A percentile compares a stretch with the other conserved stretches of the same genome.
Conservation (phyloP, 2,797 vertebrate genomes). For the Coreius guichenoti region DNA sequence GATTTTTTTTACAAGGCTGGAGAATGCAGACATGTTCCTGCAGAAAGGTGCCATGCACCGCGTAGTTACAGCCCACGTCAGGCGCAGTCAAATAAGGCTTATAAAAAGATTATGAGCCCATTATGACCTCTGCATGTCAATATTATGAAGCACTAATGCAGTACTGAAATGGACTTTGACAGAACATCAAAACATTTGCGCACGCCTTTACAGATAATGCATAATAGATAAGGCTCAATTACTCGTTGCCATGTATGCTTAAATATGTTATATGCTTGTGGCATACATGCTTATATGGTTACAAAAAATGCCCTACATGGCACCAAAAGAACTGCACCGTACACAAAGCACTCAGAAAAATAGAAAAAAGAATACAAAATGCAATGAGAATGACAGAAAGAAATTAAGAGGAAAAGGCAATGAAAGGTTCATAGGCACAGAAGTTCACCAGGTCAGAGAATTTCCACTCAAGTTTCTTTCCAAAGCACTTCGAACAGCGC, state of each 20-base stretch:
- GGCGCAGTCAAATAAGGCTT: conserved; percentile 24
- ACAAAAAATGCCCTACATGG: neutral
- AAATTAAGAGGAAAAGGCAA: conserved; percentile 59
- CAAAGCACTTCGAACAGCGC: conserved; percentile 39
- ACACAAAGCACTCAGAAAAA: conserved; percentile 58
- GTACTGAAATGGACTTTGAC: conserved; percentile 20
- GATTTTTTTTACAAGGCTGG: conserved; percentile 68
- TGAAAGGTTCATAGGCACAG: conserved; percentile 44
- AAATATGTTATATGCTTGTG: conserved; percentile 31
- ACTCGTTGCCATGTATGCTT: conserved; percentile 24
- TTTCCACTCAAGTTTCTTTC: conserved; percentile 14
- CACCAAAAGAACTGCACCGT: conserved; percentile 40
- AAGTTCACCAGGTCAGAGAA: conserved; percentile 49
- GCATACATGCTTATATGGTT: conserved; percentile 38
- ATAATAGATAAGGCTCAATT: conserved; percentile 37
- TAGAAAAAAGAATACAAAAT: conserved; percentile 41
- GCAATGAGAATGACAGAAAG: conserved; percentile 39
- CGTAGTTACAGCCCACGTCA: conserved; percentile 57
- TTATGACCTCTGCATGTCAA: neutral
- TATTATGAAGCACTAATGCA: conserved; percentile 36
- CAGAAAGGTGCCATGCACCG: conserved; percentile 78
- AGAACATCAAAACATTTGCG: conserved; percentile 32
- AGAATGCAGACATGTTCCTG: conserved; percentile 80
- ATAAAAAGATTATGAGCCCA: conserved; percentile 5
- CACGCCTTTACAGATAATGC: conserved; percentile 33